phyloP scores from a whole-genome alignment of 1,140 invertebrate species.

The Trachymyrmex cornetzi region DNA sequence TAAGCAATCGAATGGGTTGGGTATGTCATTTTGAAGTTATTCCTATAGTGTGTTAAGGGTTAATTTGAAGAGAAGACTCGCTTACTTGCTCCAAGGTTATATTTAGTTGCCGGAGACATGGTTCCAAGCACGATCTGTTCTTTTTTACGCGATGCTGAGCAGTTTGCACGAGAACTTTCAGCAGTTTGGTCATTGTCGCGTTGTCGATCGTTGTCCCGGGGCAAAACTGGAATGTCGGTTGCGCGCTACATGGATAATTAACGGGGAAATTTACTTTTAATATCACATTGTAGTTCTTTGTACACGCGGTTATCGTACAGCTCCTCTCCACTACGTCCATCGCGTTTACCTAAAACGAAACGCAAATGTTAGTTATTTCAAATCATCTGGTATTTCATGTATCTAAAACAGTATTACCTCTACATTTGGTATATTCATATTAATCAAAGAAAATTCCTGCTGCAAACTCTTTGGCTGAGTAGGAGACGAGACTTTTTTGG shows the following conservation, averaged over 20 bases:
- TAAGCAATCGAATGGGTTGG: no score
- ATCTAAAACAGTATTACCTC: slow-evolving; percentile 87
- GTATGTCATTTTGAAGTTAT: no score
- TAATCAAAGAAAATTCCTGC: slow-evolving; percentile 95
- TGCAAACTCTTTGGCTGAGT: slow-evolving; percentile 90
- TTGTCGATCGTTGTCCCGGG: slow-evolving; percentile 89
- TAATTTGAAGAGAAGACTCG: slow-evolving; percentile 23
- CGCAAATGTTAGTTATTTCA: not conserved
- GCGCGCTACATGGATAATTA: slow-evolving; percentile 91
- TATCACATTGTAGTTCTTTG: slow-evolving; percentile 91
- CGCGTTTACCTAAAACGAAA: slow-evolving; percentile 84
- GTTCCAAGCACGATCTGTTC: slow-evolving; percentile 93
- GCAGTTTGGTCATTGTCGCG: slow-evolving; percentile 88
- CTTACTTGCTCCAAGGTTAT: slow-evolving; percentile 89
- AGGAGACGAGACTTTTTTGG: slow-evolving; percentile 83
- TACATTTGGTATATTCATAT: slow-evolving; percentile 95
- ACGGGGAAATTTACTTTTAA: slow-evolving; percentile 93
- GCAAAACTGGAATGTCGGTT: slow-evolving; percentile 91
- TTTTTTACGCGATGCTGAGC: slow-evolving; percentile 92
- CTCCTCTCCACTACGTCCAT: slow-evolving; percentile 91
- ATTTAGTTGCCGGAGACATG: slow-evolving; percentile 92
- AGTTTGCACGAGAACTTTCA: slow-evolving; percentile 91
- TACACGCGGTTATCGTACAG: slow-evolving; percentile 91
- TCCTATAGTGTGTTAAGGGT: not conserved
- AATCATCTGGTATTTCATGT: not conserved